A percentile compares a stretch with the other conserved stretches of the same genome.
phyloP scores from a whole-genome alignment of 2,113 vertebrate species.

The Lota lota region DNA sequence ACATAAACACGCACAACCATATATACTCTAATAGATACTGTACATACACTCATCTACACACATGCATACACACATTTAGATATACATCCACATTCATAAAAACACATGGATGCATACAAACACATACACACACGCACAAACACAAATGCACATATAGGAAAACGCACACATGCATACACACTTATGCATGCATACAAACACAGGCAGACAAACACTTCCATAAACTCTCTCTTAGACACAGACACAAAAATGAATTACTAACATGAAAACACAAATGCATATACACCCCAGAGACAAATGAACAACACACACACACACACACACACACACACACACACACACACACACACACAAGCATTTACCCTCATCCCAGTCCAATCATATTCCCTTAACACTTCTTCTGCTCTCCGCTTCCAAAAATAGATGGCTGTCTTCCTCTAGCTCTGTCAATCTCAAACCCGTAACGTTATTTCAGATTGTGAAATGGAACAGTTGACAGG shows the following conservation, averaged over 20 bases:
- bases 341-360: neutral
- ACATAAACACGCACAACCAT: constrained; percentile 2
- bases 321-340: constrained; percentile 5
- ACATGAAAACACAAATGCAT: too few relatives aligned
- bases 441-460: constrained; percentile 44
- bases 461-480: constrained; percentile 44
- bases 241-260: too few relatives aligned
- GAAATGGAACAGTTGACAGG: constrained; percentile 48
- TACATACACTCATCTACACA: neutral
- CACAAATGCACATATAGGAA: neutral
- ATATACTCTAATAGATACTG: constrained; percentile 26
- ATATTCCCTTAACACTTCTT: constrained; percentile 54
- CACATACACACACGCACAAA: constrained; percentile 5
- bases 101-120: neutral
- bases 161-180: neutral
- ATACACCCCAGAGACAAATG: neutral
- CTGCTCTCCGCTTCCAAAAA: constrained; percentile 43
- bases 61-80: constrained; percentile 6
- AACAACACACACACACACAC: constrained; percentile 10
- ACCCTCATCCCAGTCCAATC: constrained; percentile 10
- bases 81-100: neutral
- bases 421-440: constrained; percentile 38
- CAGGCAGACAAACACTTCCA: neutral
- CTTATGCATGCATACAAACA: neutral
- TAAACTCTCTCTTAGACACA: too few relatives aligned